Evolutionary conservation across 2,113 vertebrate genomes (phyloP), one percentile per base, ranked within the genome.

Genomic region (Neotragus pygmaeus): DNA sequence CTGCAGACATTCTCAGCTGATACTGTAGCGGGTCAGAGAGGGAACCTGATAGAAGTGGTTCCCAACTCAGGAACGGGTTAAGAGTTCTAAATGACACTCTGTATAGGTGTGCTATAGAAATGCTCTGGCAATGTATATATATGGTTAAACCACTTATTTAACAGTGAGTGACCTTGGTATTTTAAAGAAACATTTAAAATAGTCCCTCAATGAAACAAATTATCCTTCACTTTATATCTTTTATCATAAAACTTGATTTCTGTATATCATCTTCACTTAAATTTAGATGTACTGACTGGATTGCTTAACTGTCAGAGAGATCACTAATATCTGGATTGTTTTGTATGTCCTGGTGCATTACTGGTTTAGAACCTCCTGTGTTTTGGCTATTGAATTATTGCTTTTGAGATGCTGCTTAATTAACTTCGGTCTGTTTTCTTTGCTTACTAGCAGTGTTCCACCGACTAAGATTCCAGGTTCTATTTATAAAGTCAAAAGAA

Each of bases 151-250:
- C 30, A 88, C 28, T 60, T 16, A 80, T 25, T 75, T 75, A 55
- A 30, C 25, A 86, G 14, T 80, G 82, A 57, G 43, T 16, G 25
- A 51, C 30, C 25, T 88, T 75, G 47, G 15, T 85, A 16, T 53
- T 94, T 86, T 90, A 86, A 87, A 91, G 73, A 94, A 88, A 75
- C 9, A 55, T 78, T 93, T 62, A 75, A 66, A 49, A 78, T 85
- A 77, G 39, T 85, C 28, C 16, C 5, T 57, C 85, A 94, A 43
- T 90, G 66, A 85, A 92, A 73, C 45, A 88, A 75, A 58, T 86
- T 60, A 51, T 53, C 4, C 1, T 96, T 94, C 17, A 53, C 17
- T 12, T 85, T n/a, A n/a, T 78, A 57, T 78, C 51, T 82, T 94
- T 91, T 73, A 62, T 91, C 83, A 33, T 55, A 88, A 88, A 80